phyloP scores from a whole-genome alignment of 2,797 vertebrate species.

The Remorina albescens region DNA sequence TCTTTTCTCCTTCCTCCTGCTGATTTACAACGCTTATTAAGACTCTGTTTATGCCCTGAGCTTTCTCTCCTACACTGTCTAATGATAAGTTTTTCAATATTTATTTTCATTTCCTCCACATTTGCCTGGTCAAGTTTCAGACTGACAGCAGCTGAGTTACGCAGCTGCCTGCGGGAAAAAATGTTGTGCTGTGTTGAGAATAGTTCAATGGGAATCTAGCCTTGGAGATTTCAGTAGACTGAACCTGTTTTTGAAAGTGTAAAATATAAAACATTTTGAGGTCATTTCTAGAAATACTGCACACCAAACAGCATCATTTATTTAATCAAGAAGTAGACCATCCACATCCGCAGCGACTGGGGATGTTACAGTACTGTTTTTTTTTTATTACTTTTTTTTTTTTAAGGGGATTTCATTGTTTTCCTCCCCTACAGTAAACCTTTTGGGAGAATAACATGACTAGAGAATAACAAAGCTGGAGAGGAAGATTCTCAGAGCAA shows the following conservation, averaged over 20 bases:
- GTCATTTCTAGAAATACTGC: constrained; percentile 46
- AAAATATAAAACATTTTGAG: constrained; percentile 52
- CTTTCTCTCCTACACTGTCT: constrained; percentile 68
- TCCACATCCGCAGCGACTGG: constrained; percentile 9
- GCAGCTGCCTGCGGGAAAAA: constrained; percentile 25
- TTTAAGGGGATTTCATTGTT: constrained; percentile 31
- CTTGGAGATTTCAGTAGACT: constrained; percentile 17
- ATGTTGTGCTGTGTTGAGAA: constrained; percentile 18
- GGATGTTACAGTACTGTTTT: constrained; percentile 31
- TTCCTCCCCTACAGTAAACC: constrained; percentile 1
- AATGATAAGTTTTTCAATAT: constrained; percentile 81
- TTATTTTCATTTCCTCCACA: constrained; percentile 65
- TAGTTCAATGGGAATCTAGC: constrained; percentile 42
- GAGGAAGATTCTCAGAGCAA: constrained; percentile 28
- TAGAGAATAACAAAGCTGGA: constrained; percentile 15
- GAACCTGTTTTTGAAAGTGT: constrained; percentile 40
- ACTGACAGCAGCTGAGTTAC: constrained; percentile 29
- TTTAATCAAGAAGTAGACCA: constrained; percentile 19
- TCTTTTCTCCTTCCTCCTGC: constrained; percentile 44
- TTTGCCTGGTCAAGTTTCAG: constrained; percentile 66
- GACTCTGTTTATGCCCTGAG: constrained; percentile 80
- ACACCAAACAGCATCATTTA: constrained; percentile 21
- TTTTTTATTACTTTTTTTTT: too few relatives aligned
- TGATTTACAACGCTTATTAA: constrained; percentile 82
- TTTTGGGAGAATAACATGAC: constrained; percentile 17